Evolutionary conservation across 2,797 vertebrate species (phyloP), one percentile per base, ranked within the genome.

Genomic region (Eulemur rubriventer): DNA sequence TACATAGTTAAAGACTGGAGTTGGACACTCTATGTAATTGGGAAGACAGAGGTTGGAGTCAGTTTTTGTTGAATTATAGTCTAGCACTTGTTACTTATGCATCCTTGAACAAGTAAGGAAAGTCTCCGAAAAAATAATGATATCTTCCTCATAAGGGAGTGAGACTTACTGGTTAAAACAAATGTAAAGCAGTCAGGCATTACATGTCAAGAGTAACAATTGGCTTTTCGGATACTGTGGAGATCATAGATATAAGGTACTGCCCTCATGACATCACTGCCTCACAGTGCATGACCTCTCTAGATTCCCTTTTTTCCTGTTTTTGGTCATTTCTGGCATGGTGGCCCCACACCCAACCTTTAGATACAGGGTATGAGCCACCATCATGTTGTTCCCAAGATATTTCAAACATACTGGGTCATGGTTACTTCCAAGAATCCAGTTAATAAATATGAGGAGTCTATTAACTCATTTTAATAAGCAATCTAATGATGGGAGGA

Each of bases 201-300:
- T 73, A 33, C 30, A 41, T 12, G 9, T 10, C 12, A 35, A 41
- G 9, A 89, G 1, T 41, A n/a, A 59, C 6, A 10, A 24, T n/a
- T 61, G 63, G 26, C 17, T 6, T 13, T 28, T 43, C 26, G n/a
- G 38, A 30, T 69, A 55, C 13, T 22, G 1, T 24, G 30, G 24
- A 50, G 12, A 38, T 22, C 26, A 4, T 6, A 76, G 48, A 41
- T 1, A 22, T 8, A 80, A 43, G 17, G 12, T 35, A 9, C 63
- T 38, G 16, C 4, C 26, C 7, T 57, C 16, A n/a, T 33, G 26
- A 30, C 1, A 6, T 52, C 33, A 30, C 24, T 17, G 6, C 7
- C 7, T 78, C 3, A 14, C 24, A 26, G 28, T 17, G 2, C 0
- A 1, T 14, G 6, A 35, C 12, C 14, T 30, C 38, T 16, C 30